Evolutionary conservation across 2,888 invertebrate species (phyloP), one percentile per base, ranked within the genome.

Genomic region (Coecobrya sp.): DNA sequence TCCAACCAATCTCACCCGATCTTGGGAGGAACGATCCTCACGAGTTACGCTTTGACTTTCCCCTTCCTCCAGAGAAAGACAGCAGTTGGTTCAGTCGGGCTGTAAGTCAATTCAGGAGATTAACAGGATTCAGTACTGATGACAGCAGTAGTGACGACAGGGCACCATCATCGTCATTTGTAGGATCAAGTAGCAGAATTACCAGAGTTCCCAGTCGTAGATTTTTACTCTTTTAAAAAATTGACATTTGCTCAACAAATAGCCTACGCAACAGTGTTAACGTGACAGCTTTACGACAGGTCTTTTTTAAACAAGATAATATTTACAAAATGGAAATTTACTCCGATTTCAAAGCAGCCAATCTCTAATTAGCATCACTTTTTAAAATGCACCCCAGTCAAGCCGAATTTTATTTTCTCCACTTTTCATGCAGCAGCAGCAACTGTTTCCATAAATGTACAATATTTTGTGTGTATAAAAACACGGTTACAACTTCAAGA

Each of bases 1-100:
- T 93, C n/a, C 91, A 88, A 16, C 91, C 93, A 52, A 89, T 93
- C 22, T 89, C 93, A 16, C 88, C 88, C 16, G 91, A 93, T 30
- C 65, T 93, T n/a, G 11, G 59, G 27, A 27, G 86, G 8, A 73
- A 70, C 27, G 30, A 55, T 27, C 68, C 16, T 0, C 81, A 89
- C 22, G 81, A 91, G 36, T 45, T 91, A 45, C 91, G 91, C 1
- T 86, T 88, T 22, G 93, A 93, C 81, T 73, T 93, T 19, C 42
- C 55, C 59, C 5, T 91, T 1, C 68, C 79, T 4, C 81, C 91
- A 3, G 91, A 91, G 19, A 81, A 91, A 27, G 86, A 91, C 13
- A 81, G 11, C 36, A 86, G 59, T 45, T 91, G 91, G 91, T 30
- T 86, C 25, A 91, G 86, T 42, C 65, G 91, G 0, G 91, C 91